Conservation (phyloP, 2,113 vertebrate genomes). For the Amphiprion ocellaris region DNA sequence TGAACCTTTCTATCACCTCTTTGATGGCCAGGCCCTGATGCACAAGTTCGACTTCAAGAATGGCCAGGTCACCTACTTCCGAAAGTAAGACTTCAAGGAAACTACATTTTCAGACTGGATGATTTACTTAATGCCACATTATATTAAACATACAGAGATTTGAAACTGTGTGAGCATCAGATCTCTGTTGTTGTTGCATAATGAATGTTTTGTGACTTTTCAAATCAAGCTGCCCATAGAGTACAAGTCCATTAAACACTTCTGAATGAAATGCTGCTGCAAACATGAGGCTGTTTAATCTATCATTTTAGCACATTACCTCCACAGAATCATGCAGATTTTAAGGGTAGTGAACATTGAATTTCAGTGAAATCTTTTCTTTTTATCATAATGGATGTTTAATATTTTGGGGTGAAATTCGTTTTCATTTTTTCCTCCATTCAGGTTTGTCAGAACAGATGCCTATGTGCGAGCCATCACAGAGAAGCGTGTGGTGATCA, state of each 20-base stretch:
- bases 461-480: constrained; percentile 96
- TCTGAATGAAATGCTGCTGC: background rate
- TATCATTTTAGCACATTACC: too few relatives aligned
- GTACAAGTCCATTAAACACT: background rate
- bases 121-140: background rate
- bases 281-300: background rate
- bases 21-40: constrained; percentile 97
- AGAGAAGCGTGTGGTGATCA: constrained; percentile 96
- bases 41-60: constrained; percentile 99
- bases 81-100: constrained; percentile 84
- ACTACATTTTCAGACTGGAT: background rate
- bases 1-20: constrained; percentile 96
- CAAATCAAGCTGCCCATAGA: too few relatives aligned
- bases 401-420: background rate
- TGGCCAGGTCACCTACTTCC: constrained; percentile 93
- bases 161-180: background rate
- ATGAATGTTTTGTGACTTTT: too few relatives aligned
- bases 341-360: background rate
- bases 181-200: too few relatives aligned
- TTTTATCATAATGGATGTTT: background rate
- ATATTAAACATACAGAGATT: background rate
- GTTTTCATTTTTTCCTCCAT: background rate
- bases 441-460: constrained; percentile 92
- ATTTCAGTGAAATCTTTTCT: background rate
- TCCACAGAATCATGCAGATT: background rate